phyloP scores from a whole-genome alignment of 1,140 invertebrate genomes.

The Nasonia vitripennis region DNA sequence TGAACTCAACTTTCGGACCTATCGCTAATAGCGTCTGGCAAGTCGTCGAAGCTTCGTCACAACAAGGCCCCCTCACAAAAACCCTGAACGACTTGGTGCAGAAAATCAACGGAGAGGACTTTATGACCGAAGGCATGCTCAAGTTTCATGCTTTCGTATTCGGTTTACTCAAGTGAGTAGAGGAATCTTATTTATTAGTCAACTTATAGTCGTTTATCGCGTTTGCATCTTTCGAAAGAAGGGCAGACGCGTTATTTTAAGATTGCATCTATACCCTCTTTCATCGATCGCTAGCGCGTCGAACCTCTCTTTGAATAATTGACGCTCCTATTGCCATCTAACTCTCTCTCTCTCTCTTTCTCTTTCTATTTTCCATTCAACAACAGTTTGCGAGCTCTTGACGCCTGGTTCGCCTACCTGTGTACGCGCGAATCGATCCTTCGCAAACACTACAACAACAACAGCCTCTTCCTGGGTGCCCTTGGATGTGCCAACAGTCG shows the following conservation, averaged over 20 bases:
- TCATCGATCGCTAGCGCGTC: conserved; percentile 1
- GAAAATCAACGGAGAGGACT: conserved; percentile 89
- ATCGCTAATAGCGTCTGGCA: conserved; percentile 93
- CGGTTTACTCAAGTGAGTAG: conserved; percentile 89
- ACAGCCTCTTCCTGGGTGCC: conserved; percentile 82
- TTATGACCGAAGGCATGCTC: conserved; percentile 87
- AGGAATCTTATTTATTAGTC: background rate
- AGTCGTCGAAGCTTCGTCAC: conserved; percentile 90
- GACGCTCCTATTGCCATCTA: background rate
- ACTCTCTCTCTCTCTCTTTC: conserved; percentile 47
- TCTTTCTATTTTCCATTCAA: conserved; percentile 18
- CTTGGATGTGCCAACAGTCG: conserved; percentile 79
- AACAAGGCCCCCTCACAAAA: conserved; percentile 89
- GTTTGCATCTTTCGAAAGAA: background rate
- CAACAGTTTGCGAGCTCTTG: conserved; percentile 84
- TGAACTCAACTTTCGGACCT: conserved; percentile 90
- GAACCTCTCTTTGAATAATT: background rate
- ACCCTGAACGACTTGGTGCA: conserved; percentile 91
- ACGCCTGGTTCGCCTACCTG: conserved; percentile 90
- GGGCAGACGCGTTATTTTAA: conserved; percentile 8
- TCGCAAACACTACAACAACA: conserved; percentile 86
- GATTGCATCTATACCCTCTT: background rate
- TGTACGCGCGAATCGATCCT: conserved; percentile 87
- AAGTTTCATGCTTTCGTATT: conserved; percentile 94
- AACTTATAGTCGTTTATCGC: background rate